Percentiles rank a stretch among this genome's conserved stretches.
These are phyloP conservation scores for Redunca redunca DNA, from an alignment of 2,113 vertebrate genomes.

Conservation along the genomic window DNA sequence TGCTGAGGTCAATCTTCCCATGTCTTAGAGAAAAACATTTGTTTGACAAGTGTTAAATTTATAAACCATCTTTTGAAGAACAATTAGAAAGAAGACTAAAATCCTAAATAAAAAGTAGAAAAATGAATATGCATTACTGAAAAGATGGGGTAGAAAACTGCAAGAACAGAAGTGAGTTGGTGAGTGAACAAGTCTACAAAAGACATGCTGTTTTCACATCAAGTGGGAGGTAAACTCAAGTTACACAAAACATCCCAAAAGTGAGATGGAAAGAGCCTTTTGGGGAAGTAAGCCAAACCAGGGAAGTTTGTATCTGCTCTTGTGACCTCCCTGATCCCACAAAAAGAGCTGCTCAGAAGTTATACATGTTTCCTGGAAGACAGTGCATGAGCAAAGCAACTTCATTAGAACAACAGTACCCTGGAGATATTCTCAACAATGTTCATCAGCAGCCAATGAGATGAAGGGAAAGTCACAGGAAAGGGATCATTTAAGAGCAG, in stretches of 20 bases:
- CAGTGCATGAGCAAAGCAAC: neutral
- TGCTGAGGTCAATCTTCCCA: neutral
- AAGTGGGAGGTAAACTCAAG: conserved; percentile 4
- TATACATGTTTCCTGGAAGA: neutral
- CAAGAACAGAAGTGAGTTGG: neutral
- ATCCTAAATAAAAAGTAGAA: neutral
- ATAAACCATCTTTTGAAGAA: neutral
- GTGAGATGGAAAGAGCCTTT: neutral
- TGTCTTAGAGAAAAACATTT: neutral
- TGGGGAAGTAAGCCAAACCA: neutral
- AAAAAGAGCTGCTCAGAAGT: neutral
- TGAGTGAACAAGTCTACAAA: neutral
- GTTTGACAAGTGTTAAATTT: neutral
- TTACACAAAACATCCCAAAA: neutral
- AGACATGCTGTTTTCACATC: neutral
- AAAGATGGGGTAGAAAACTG: neutral
- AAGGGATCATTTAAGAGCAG: neutral
- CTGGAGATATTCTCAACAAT: neutral
- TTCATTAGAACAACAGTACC: neutral
- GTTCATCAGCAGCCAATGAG: neutral
- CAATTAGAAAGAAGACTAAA: neutral
- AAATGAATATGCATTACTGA: neutral
- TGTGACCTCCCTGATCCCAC: neutral
- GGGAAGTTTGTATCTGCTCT: neutral
- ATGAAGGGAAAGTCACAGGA: neutral